Base-by-base conservation (phyloP, 2,113 vertebrate species). In the Dromas ardeola region DNA sequence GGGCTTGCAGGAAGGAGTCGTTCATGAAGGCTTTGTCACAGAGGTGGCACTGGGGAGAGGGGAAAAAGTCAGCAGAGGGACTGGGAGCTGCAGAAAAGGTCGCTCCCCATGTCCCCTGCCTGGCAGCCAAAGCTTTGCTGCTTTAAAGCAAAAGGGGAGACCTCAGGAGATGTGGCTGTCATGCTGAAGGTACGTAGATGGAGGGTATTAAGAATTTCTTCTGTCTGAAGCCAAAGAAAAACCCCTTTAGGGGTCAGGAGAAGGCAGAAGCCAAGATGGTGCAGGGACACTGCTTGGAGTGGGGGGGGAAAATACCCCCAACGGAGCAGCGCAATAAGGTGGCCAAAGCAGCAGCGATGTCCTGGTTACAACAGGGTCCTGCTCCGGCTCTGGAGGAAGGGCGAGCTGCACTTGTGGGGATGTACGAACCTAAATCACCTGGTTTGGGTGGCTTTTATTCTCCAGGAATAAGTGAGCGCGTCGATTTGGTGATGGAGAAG, bases 11-110 rank as follows among this genome's bases (percentile, higher is more conserved):
- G 70, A 97, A 98, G 83, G 97, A 97, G 76, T 96, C 91, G 15
- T 98, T 98, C 96, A 98, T 67, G 81, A 98, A 99, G 21, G 96
- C 95, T 96, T 98, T 99, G 62, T 98, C 97, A 85, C 98, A 99
- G 71, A 98, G 83, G 50, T 98, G 98, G 91, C 98, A 98, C 98
- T 99, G 83, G 34, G 81, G 14, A 6, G 47, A 15, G 12, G 38
- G 59, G 10, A 18, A 25, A 66, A 21, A 36, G 15, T 56, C 73
- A 69, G 25, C 3, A 6, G 52, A 83, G 21, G 6, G 22, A 8
- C 15, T n/a, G 29, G 18, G 23, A 13, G 27, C 32, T 40, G 42
- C 38, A 65, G 61, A 34, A 29, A 76, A 17, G 30, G 22, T 30
- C 14, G 15, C 8, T 67, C 15, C 20, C 38, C 23, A 1, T 1